These are phyloP conservation scores for Leptosomus discolor DNA, from an alignment of 2,113 vertebrate species.

Conservation along the genomic window DNA sequence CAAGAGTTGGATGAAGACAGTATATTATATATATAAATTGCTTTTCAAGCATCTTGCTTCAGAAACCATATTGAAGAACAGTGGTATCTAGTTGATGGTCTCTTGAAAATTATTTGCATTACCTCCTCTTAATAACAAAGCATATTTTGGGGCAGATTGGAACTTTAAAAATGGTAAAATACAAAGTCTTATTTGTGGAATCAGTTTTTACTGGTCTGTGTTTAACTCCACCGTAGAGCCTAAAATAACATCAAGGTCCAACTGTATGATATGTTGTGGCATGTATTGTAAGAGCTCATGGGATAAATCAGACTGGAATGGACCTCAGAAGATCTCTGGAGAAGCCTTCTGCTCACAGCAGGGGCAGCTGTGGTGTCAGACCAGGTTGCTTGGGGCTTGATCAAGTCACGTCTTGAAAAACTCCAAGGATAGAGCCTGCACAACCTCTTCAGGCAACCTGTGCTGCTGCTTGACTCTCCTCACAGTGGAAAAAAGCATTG, in stretches of 20 bases:
- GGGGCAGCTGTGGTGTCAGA: not conserved
- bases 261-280: not conserved
- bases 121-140: not conserved
- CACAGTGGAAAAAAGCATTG: not conserved
- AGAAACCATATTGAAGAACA: not conserved
- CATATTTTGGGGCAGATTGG: not conserved
- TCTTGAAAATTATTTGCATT: not conserved
- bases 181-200: not conserved
- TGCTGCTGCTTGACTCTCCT: not conserved
- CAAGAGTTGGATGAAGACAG: not conserved
- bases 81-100: not conserved
- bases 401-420: not conserved
- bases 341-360: not conserved
- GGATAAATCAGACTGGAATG: not conserved
- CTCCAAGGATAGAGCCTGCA: not conserved
- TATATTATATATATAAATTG: not conserved
- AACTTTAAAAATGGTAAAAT: not conserved
- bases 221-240: not conserved
- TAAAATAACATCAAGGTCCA: not conserved
- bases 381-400: not conserved
- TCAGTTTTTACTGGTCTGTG: not conserved
- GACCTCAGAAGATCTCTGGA: not conserved
- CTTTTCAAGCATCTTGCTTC: not conserved
- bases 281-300: not conserved
- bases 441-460: not conserved